Evolutionary conservation across 1,140 invertebrate species (phyloP).

Genomic region (Zaprionus inermis): DNA sequence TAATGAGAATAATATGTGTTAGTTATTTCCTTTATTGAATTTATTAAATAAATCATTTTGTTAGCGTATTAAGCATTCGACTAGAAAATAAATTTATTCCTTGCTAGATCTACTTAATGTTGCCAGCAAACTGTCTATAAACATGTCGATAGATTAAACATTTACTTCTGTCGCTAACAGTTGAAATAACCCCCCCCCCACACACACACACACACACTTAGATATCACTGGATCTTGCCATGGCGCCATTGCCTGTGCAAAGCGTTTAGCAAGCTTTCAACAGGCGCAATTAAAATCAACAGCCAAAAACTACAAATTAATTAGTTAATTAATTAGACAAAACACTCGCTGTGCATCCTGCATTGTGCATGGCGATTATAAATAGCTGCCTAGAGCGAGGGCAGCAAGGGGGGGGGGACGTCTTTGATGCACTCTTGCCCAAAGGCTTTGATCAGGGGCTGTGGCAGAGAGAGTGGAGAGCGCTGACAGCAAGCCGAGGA

Average conservation of each 20-base stretch:
- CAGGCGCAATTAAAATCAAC: slow-evolving; percentile 72
- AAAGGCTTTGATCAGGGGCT: slow-evolving; percentile 73
- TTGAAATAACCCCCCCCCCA: no score
- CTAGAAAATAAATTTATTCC: no score
- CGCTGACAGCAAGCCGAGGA: slow-evolving; percentile 61
- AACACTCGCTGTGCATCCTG: slow-evolving; percentile 64
- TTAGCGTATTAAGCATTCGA: no score
- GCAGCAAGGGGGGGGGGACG: neutral
- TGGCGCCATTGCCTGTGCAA: slow-evolving; percentile 35
- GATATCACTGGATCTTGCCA: slow-evolving; percentile 24
- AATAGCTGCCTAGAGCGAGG: slow-evolving; percentile 37
- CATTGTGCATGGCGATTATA: slow-evolving; percentile 49
- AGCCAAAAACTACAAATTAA: slow-evolving; percentile 79
- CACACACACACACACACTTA: no score
- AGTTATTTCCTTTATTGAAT: no score
- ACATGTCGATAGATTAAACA: no score
- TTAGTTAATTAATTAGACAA: slow-evolving; percentile 81
- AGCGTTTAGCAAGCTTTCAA: slow-evolving; percentile 47
- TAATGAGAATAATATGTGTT: no score
- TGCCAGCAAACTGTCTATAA: no score
- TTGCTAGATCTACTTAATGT: no score
- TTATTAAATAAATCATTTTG: no score
- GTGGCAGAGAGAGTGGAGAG: slow-evolving; percentile 40
- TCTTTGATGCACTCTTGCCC: slow-evolving; percentile 42
- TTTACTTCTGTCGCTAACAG: no score